Base-by-base conservation (phyloP, 1,140 invertebrate genomes). In the Dendroctonus valens region DNA sequence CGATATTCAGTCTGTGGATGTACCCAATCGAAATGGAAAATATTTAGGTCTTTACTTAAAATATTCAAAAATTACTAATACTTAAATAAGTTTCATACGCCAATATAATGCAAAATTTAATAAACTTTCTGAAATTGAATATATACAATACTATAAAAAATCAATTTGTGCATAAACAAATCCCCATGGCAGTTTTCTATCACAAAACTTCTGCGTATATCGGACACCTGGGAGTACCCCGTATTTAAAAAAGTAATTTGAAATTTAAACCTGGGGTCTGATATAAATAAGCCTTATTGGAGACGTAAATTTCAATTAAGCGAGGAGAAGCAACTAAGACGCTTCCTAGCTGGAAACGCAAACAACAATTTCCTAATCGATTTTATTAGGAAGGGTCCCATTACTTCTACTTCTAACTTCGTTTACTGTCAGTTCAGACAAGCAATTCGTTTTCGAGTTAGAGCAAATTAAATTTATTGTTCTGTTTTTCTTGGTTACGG, bases 361-460 rank as follows among this genome's bases (percentile, higher is more conserved):
- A 67, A 67, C 65, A 67, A 67, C 65, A 67, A 67, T 67, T 67
- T 60, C 48, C 57, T 67, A 67, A 67, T 67, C 65, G 65, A 67
- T 67, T 67, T 67, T 67, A 67, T 67, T 67, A 67, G 65, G 65
- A 58, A 54, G 58, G 41, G 65, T 44, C 65, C 61, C 68, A 71
- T 71, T 52, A 71, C 61, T 69, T 67, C 65, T 49, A 68, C 61
- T 69, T 67, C 62, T 69, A 69, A 67, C 68, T 67, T 67, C 65
- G 65, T 67, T 67, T 67, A 60, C 57, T 52, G 58, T 52, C 65
- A 59, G 66, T 58, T 59, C 48, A 68, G 66, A 62, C 66, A 68
- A 63, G 48, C 60, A 68, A 63, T 68, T 68, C 50, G 66, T 68
- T 68, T 68, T 68, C 66, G 39, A 67, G 49, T 67, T 60, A 48